Evolutionary conservation across 2,797 vertebrate genomes (phyloP), one percentile per base, ranked within the genome.

Genomic region (Yasuhikotakia modesta): DNA sequence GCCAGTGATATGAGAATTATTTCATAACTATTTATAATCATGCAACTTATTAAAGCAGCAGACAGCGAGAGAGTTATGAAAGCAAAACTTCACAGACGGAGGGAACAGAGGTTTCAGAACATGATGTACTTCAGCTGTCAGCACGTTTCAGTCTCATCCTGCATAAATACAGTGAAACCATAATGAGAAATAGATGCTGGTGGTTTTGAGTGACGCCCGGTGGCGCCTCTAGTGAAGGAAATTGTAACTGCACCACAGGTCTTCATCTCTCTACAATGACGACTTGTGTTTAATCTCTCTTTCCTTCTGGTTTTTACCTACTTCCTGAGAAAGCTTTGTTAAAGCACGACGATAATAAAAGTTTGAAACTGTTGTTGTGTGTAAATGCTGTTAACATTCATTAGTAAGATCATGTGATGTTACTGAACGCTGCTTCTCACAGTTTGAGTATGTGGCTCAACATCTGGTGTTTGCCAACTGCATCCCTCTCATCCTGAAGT

Each of bases 391-490:
- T 24, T 22, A 1, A 19, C 21, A 55, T 22, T 22, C 2, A 32
- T 12, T 24, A 21, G 55, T 46, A 32, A 61, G 13, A 61, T 30
- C 24, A n/a, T 32, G 6, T 17, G 16, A 35, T 35, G 43, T n/a
- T 53, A 55, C 30, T 45, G 48, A n/a, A 65, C 70, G 30, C 17
- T 21, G 30, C 76, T 67, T 75, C 68, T 65, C 75, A 57, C 91
- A 99, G 97, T 99, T 99, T 82, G 97, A 99, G 86, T 98, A 97
- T 0, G 93, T 99, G 80, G 95, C 97, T 39, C 97, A 99, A 22
- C 97, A 99, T 73, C 90, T 99, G 88, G 96, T 99, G 84, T 99
- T 99, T 87, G 97, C 97, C 90, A 99, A 99, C 94, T 99, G 97
- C 88, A 98, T 99, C 89, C 97, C 97, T 0, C 91, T 99, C 89